Evolutionary conservation across 2,113 vertebrate genomes (phyloP), one percentile per base, ranked within the genome.

Genomic region (Syngnathoides biaculeatus): DNA sequence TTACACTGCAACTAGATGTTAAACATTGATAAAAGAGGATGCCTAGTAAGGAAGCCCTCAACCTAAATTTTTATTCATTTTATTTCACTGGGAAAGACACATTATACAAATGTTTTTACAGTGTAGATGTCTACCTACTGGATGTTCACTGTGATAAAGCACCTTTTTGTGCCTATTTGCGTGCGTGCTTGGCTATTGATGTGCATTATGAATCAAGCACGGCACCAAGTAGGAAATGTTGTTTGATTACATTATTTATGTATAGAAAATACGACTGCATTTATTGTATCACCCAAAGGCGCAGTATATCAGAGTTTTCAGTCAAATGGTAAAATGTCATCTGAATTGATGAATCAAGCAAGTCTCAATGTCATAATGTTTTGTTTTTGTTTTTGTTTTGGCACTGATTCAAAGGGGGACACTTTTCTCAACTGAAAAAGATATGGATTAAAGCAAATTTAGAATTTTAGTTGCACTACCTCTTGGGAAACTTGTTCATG

Each of bases 251-350:
- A 83, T 83, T 79, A 87, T 85, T 87, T 69, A 85, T 86, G 69
- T 67, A 65, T 38, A 64, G 48, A 78, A 87, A 79, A 78, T 80
- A 82, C 72, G 71, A 72, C 38, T 47, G 64, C 78, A 65, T 73
- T 76, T 63, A 74, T 77, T 57, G 73, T 69, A 77, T 74, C 45
- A 77, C 72, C 82, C 83, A 8, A 43, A 73, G 82, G 83, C 84
- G 27, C 26, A 43, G 67, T 63, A 67, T 68, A 70, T 80, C 64
- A 68, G 81, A 78, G 67, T 74, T 67, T 67, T 85, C 79, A 73
- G 79, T 84, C 75, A 86, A 84, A 75, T 69, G 68, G 74, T 75
- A 79, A 89, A 80, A 85, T 80, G 83, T 82, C 84, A 83, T 79
- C 61, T 75, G 58, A 69, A 89, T 83, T 79, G 78, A 91, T 62